Evolutionary conservation across 2,888 invertebrate genomes (phyloP), one percentile per base, ranked within the genome.

Genomic region (Lycaena phlaeas): DNA sequence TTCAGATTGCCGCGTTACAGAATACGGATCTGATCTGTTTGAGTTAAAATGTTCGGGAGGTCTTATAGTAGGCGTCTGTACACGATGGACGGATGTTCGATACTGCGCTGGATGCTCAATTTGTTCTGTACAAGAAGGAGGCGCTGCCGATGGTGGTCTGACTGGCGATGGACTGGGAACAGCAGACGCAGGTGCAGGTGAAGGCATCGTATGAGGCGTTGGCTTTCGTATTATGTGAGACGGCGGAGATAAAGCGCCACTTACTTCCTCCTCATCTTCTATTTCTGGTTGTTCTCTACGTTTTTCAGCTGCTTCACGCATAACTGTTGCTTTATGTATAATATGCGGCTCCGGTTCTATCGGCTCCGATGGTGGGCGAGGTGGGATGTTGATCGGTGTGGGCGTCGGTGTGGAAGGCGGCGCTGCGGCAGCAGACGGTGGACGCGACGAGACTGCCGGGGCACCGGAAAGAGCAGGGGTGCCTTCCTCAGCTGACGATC

Each of bases 271-370:
- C 18, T 81, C 82, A 45, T 84, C 78, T 36, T 85, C 85, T 9
- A 70, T 68, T 30, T 82, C 81, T 0, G 78, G 76, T 43, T 69
- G 67, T 47, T 81, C 79, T 6, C 79, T 75, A 17, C 84, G 66
- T 50, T 82, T 81, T 50, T 82, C 81, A 14, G 79, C 81, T 27
- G 85, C 85, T 50, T 85, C 85, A 6, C 85, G 73, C 85, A 85
- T 85, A 9, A 85, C 85, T 3, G 85, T 85, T 18, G 85, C 85
- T 53, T 85, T 85, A 50, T 85, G 85, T 30, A 85, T 85, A 42
- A 85, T 82, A 49, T 87, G 87, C 11, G 87, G 78, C 51, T 86
- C 84, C 2, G 87, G 86, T 55, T 86, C 85, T 28, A 85, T 54
- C 5, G 84, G 81, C 48, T 84, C 79, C 1, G 84, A 76, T 1